Evolutionary conservation across 30 jellyfish, hydroid and myxozoan genomes (phyloP), one percentile per base, ranked within the genome.

Genomic region (Morbakka virulenta): DNA sequence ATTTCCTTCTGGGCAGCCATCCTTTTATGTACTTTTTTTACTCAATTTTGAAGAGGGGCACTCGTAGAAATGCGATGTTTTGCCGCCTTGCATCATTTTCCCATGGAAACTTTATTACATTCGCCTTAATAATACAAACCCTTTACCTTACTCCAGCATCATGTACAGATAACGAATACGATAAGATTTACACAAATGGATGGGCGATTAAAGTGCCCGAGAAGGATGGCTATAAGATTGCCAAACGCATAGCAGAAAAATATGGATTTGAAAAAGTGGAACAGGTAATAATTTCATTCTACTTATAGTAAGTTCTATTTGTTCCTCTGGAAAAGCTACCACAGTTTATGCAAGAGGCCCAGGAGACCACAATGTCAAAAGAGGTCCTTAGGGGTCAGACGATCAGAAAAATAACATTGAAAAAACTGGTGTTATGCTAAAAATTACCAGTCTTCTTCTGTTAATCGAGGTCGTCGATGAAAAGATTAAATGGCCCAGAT

Each of bases 141-240:
- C 24, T 69, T 50, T 13, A 26, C 21, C 36, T 64, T 53, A 47
- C 47, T 32, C 74, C 30, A 13, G 78, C 69, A 49, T 47, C 3
- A 50, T 67, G 22, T 68, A 83, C 74, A 48, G 76, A 67, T 32
- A 62, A 68, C 52, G 82, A 29, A 69, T 36, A 76, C n/a, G 84
- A 76, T 52, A 85, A 76, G 72, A 81, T 52, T 65, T 93, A 71
- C 79, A 93, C 99, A 11, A 93, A 93, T 87, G 99, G 99, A 85
- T 93, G 99, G 99, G 99, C 99, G 79, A 84, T 94, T 48, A 64
- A 88, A 52, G 77, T 94, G 6, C 21, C 90, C 30, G 97, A 93
- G 20, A 77, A 74, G n/a, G 84, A 81, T 36, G 91, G 95, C 33
- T 52, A 68, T 28, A 83, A 84, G 48, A 72, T 95, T 52, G 99